These are phyloP conservation scores for Nothobranchius kuhntae DNA, from an alignment of 2,113 vertebrate genomes.

Conservation along the genomic window DNA sequence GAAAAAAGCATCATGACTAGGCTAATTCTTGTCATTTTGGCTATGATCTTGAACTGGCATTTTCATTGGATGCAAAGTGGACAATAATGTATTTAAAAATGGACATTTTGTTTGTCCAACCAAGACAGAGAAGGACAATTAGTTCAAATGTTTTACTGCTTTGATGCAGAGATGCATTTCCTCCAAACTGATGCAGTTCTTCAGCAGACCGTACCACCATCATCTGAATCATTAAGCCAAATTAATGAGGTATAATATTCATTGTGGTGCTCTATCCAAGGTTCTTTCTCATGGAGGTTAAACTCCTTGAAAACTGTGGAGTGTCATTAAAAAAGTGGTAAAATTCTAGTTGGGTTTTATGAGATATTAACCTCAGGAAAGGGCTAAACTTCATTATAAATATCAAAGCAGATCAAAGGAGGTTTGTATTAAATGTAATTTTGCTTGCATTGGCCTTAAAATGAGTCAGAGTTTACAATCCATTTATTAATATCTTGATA, in stretches of 20 bases:
- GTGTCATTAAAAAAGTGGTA: slow-evolving; percentile 23
- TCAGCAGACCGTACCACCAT: slow-evolving; percentile 51
- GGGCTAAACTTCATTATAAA: slow-evolving; percentile 60
- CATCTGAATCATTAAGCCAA: slow-evolving; percentile 70
- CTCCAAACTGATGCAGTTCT: slow-evolving; percentile 50
- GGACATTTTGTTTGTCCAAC: slow-evolving; percentile 19
- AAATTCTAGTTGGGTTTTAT: slow-evolving; percentile 56
- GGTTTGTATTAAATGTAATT: slow-evolving; percentile 9
- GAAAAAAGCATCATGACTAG: slow-evolving; percentile 14
- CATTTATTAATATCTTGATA: slow-evolving; percentile 35
- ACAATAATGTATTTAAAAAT: slow-evolving; percentile 1
- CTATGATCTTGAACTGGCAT: background rate
- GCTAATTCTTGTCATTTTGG: background rate
- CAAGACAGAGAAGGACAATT: background rate
- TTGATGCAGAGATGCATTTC: slow-evolving; percentile 25
- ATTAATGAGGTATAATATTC: slow-evolving; percentile 72
- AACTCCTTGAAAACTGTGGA: slow-evolving; percentile 32
- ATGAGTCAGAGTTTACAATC: slow-evolving; percentile 15
- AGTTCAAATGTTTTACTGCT: slow-evolving; percentile 28
- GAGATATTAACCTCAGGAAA: slow-evolving; percentile 67
- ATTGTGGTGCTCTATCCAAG: slow-evolving; percentile 54
- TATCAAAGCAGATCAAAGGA: slow-evolving; percentile 60
- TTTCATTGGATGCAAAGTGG: slow-evolving; percentile 1
- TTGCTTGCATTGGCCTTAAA: slow-evolving; percentile 15
- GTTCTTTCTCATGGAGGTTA: slow-evolving; percentile 65